phyloP scores from a whole-genome alignment of 2,888 invertebrate genomes.

The Chouioia cunea region DNA sequence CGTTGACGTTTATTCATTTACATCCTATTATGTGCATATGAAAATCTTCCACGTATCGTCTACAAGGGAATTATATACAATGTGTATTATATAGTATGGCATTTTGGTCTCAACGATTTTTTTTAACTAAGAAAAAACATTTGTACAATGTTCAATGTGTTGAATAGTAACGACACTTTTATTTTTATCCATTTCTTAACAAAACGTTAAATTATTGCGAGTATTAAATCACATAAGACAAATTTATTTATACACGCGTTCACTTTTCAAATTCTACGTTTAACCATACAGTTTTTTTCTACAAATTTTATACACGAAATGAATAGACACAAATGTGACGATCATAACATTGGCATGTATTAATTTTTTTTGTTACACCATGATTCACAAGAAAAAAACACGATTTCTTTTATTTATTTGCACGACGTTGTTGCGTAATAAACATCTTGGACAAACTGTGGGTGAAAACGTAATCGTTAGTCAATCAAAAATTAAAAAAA shows the following conservation, averaged over 20 bases:
- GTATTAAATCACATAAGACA: not conserved
- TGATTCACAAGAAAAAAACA: not conserved
- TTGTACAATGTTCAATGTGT: too few species aligned
- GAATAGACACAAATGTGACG: constrained; percentile 10
- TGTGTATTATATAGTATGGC: constrained; percentile 14
- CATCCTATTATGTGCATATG: constrained; percentile 4
- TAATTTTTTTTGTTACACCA: constrained; percentile 20
- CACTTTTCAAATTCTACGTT: not conserved
- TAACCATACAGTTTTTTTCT: not conserved
- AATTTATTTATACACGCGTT: not conserved
- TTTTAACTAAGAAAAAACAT: not conserved
- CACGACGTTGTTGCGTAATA: not conserved
- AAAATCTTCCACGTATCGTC: constrained; percentile 16
- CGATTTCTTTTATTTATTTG: constrained; percentile 24
- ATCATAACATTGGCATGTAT: constrained; percentile 4
- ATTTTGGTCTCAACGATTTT: constrained; percentile 18
- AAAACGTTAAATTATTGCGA: too few species aligned
- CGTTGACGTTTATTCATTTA: constrained; percentile 15
- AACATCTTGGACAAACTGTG: constrained; percentile 10
- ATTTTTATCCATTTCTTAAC: too few species aligned
- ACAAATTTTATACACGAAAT: too few species aligned
- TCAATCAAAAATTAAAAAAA: constrained; percentile 18
- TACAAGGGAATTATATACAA: constrained; percentile 28
- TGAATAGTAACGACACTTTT: too few species aligned
- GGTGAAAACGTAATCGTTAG: not conserved